These are phyloP conservation scores for Liposcelis brunnea DNA, from an alignment of 2,888 invertebrate species.

Conservation along the genomic window DNA sequence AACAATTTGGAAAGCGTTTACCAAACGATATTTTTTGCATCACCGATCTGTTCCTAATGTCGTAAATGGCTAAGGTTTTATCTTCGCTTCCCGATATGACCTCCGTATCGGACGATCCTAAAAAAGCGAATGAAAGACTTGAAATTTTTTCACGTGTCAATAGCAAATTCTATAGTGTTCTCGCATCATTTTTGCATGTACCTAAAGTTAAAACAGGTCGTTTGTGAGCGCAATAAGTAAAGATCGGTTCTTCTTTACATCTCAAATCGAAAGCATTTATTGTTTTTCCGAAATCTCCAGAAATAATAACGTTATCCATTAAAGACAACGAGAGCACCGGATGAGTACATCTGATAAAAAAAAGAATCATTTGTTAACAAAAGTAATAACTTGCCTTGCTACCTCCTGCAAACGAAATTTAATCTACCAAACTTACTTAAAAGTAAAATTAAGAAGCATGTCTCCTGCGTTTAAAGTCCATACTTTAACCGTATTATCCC, in stretches of 20 bases:
- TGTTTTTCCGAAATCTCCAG: conserved; percentile 34
- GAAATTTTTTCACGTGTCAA: too few relatives aligned
- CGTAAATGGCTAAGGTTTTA: conserved; percentile 37
- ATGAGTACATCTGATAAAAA: background rate
- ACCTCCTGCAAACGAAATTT: too few relatives aligned
- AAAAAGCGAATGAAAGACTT: background rate
- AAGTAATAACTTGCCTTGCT: too few relatives aligned
- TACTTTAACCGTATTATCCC: conserved; percentile 40
- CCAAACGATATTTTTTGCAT: too few relatives aligned
- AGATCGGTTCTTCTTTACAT: conserved; percentile 27
- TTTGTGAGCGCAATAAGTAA: conserved; percentile 32
- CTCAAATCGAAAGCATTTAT: conserved; percentile 36
- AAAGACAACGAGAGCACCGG: background rate
- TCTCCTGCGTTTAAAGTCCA: conserved; percentile 26
- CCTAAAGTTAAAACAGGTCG: conserved; percentile 32
- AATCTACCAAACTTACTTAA: too few relatives aligned
- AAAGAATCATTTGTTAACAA: too few relatives aligned
- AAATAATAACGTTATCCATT: conserved; percentile 21
- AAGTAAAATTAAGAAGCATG: too few relatives aligned
- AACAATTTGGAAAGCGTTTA: too few relatives aligned
- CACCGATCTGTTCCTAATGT: conserved; percentile 25
- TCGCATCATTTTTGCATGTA: conserved; percentile 14
- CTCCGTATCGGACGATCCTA: conserved; percentile 15
- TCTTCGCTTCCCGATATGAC: conserved; percentile 41
- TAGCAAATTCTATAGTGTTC: too few relatives aligned